phyloP scores from a whole-genome alignment of 2,113 vertebrate genomes.

The Syngnathus floridae region DNA sequence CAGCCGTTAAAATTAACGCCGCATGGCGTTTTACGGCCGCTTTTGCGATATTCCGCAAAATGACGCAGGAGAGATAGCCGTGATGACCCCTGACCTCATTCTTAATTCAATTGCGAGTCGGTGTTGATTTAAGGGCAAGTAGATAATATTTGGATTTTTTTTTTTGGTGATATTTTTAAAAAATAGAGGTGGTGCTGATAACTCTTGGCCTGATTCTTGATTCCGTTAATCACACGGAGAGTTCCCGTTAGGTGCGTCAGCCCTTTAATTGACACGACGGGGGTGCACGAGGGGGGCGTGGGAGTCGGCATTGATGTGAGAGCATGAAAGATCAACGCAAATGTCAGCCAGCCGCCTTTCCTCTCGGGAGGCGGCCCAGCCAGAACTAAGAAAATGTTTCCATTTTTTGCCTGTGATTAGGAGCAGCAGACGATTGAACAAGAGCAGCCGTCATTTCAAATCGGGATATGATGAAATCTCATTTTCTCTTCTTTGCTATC shows the following conservation, averaged over 20 bases:
- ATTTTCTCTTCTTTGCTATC: not conserved
- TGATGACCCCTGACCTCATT: not conserved
- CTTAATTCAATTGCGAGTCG: not conserved
- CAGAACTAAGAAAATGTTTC: not conserved
- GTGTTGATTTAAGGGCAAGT: not conserved
- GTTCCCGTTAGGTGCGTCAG: not conserved
- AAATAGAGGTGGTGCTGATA: not conserved
- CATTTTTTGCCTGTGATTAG: not conserved
- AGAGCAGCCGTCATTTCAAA: not conserved
- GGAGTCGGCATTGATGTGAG: not conserved
- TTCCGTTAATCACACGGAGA: not conserved
- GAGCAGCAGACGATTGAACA: not conserved
- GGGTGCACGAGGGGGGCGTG: not conserved
- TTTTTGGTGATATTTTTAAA: not conserved
- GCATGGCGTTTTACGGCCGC: not conserved
- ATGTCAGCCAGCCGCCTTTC: not conserved
- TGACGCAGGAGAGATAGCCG: not conserved
- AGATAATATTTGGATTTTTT: not conserved
- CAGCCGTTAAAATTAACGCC: not conserved
- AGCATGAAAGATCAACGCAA: conserved; percentile 4
- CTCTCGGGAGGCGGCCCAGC: not conserved
- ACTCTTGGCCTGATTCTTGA: not conserved
- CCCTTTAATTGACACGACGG: not conserved
- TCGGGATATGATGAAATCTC: too few relatives aligned
- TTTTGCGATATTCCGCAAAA: not conserved